phyloP scores from a whole-genome alignment of 1,140 invertebrate species.

The Brachionus koreanus region DNA sequence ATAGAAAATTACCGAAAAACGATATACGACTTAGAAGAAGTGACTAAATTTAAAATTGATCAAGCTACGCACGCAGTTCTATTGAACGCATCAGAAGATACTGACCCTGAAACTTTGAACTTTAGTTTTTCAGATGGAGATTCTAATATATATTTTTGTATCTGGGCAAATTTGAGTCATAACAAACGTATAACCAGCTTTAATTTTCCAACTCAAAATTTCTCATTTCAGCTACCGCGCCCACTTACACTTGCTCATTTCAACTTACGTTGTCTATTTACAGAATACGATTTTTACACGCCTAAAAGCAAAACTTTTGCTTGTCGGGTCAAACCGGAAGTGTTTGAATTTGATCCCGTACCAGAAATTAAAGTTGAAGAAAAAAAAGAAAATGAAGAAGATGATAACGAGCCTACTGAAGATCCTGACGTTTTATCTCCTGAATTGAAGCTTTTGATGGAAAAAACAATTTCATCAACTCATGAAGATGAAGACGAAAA shows the following conservation, averaged over 20 bases:
- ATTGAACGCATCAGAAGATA: constrained; percentile 51
- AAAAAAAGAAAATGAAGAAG: constrained; percentile 47
- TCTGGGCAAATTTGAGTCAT: constrained; percentile 59
- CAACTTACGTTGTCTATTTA: constrained; percentile 51
- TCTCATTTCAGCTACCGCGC: constrained; percentile 55
- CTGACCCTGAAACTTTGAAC: constrained; percentile 55
- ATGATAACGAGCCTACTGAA: constrained; percentile 47
- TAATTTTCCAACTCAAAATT: constrained; percentile 52
- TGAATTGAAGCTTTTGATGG: constrained; percentile 7
- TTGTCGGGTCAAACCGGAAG: constrained; percentile 48
- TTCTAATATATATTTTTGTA: constrained; percentile 52
- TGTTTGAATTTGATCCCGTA: constrained; percentile 47
- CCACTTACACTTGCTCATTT: constrained; percentile 53
- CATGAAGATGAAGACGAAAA: constrained; percentile 32
- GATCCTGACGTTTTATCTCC: constrained; percentile 26
- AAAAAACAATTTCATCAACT: not conserved
- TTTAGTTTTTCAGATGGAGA: constrained; percentile 50
- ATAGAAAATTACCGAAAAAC: constrained; percentile 48
- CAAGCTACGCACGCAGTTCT: constrained; percentile 50
- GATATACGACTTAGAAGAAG: constrained; percentile 51
- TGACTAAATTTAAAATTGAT: constrained; percentile 53
- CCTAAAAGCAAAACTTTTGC: constrained; percentile 50
- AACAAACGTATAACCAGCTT: constrained; percentile 55
- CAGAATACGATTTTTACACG: constrained; percentile 57
- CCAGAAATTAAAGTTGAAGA: constrained; percentile 39